A percentile compares a stretch with the other conserved stretches of the same genome.
Evolutionary conservation across 2,888 invertebrate genomes (phyloP).

Genomic region (Leucania comma): DNA sequence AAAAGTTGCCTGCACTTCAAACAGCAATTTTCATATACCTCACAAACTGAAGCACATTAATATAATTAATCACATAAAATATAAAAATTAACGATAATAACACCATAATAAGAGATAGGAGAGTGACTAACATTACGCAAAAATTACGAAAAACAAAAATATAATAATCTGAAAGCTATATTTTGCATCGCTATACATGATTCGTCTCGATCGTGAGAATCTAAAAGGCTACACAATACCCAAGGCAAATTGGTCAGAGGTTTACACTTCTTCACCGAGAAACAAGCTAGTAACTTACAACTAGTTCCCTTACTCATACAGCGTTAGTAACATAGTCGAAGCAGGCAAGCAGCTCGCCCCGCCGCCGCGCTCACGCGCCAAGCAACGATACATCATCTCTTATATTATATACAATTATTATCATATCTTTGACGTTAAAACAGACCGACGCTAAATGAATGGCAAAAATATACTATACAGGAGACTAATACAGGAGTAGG

Average conservation of each 20-base stretch:
- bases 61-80: conserved; percentile 81
- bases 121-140: conserved; percentile 90
- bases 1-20: conserved; percentile 90
- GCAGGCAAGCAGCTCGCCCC: conserved; percentile 84
- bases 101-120: conserved; percentile 83
- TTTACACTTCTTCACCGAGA: conserved; percentile 86
- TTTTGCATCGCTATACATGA: conserved; percentile 88
- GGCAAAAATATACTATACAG: conserved; percentile 85
- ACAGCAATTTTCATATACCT: conserved; percentile 87
- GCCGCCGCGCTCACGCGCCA: conserved; percentile 73
- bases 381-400: conserved; percentile 82
- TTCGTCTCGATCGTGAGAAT: conserved; percentile 85
- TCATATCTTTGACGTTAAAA: conserved; percentile 79
- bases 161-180: conserved; percentile 84
- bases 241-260: conserved; percentile 91
- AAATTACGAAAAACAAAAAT: conserved; percentile 79
- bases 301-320: conserved; percentile 82
- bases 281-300: conserved; percentile 88
- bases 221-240: conserved; percentile 90
- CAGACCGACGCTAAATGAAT: conserved; percentile 81
- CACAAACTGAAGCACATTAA: conserved; percentile 90
- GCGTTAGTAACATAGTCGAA: conserved; percentile 81
- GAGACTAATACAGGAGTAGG: conserved; percentile 75
- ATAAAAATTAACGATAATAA: conserved; percentile 85
- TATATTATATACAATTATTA: conserved; percentile 87